Evolutionary conservation across 2,797 vertebrate species (phyloP), one percentile per base, ranked within the genome.

Genomic region (Betta splendens): DNA sequence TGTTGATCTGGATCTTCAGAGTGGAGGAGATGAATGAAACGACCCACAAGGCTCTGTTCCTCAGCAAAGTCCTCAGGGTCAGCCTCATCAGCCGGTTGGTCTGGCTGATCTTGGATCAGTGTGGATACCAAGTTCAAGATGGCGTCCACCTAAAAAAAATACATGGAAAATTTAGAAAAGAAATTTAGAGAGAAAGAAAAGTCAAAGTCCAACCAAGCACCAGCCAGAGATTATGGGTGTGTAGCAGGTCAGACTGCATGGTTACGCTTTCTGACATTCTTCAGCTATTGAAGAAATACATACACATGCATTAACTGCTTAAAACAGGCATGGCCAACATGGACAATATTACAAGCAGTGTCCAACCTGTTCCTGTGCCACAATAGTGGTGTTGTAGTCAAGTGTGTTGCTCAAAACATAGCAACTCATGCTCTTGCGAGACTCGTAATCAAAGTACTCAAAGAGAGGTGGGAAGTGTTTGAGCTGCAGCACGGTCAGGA

Each of bases 51-150:
- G 67, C 97, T 95, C 81, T 98, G 98, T 72, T 99, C 96, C 61
- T 99, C 98, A 11, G 96, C 94, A 88, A 99, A 98, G 82, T 99
- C 98, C 74, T 99, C 98, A 0, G 96, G 97, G 77, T 99, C 98
- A 1, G 95, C 97, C 40, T 99, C 97, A 59, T 99, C 98, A 0
- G 93, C 92, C 0, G 98, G 97, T 53, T 98, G 98, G 86, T 99
- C 98, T 0, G 98, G 98, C 77, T 99, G 98, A 77, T 99, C 97
- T 84, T 98, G 97, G 59, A 99, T 96, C 83, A 99, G 87, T 0
- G 96, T 98, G 8, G 97, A 95, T 15, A 96, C 96, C 70, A 99
- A 85, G 71, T 87, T 97, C 89, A 99, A 93, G 83, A 98, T 98
- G 18, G 95, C 91, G 64, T 99, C 97, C 79, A 98, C 98, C 98